phyloP scores from a whole-genome alignment of 2,113 vertebrate genomes.

The Cnemophilus loriae region DNA sequence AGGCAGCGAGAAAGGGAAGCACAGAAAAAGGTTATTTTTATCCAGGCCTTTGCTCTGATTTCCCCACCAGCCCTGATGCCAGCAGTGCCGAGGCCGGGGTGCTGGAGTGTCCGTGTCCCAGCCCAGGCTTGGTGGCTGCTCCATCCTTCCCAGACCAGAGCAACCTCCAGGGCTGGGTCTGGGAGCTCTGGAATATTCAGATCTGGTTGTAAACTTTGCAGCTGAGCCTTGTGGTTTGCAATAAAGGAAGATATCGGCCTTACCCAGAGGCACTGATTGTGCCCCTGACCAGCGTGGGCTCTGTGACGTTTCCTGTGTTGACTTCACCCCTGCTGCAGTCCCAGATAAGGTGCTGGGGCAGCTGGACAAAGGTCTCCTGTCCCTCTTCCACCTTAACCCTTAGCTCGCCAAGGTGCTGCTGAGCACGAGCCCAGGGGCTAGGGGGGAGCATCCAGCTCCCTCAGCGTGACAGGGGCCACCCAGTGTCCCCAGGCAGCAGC shows the following conservation, averaged over 20 bases:
- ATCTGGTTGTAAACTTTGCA: not conserved
- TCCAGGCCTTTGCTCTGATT: not conserved
- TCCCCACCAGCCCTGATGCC: not conserved
- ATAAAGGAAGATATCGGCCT: not conserved
- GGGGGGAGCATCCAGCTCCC: not conserved
- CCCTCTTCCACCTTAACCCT: conserved; percentile 16
- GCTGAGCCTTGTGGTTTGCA: not conserved
- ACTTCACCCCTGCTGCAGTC: not conserved
- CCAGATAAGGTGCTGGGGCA: not conserved
- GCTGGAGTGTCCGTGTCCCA: rapidly evolving
- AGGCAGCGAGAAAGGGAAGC: not conserved
- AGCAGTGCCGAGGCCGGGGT: rapidly evolving
- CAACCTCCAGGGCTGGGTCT: not conserved
- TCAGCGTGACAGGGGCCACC: rapidly evolving
- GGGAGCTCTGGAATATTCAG: not conserved
- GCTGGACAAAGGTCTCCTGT: conserved; percentile 33
- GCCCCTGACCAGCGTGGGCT: not conserved
- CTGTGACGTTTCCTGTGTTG: not conserved
- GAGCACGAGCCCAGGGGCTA: not conserved
- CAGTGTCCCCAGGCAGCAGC: not conserved
- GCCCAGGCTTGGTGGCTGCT: not conserved
- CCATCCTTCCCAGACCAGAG: not conserved
- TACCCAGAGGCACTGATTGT: not conserved
- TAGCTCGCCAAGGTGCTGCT: not conserved
- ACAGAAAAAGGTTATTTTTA: not conserved